A percentile compares a stretch with the other conserved stretches of the same genome.
Evolutionary conservation across 2,797 vertebrate genomes (phyloP).

Genomic region (Meriones psammophilus): DNA sequence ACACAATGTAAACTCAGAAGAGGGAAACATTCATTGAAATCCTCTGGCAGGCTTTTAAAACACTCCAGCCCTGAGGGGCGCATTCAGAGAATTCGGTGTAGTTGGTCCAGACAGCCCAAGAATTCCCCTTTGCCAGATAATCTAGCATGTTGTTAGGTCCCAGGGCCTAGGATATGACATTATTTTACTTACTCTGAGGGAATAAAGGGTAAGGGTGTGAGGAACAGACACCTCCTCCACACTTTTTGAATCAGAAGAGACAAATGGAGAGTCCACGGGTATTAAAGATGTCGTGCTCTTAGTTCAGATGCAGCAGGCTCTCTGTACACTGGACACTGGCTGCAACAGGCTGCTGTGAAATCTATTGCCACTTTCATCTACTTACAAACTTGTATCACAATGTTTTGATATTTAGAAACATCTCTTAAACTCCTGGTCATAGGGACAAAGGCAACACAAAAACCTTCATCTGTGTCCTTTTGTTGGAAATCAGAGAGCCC

Average conservation of each 20-base stretch:
- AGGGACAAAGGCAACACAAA: not conserved
- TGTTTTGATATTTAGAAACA: not conserved
- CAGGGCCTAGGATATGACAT: not conserved
- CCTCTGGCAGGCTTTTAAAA: not conserved
- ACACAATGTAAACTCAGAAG: not conserved
- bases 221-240: not conserved
- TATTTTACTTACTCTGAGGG: not conserved
- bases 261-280: not conserved
- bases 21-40: not conserved
- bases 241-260: slow-evolving; percentile 10
- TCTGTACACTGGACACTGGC: not conserved
- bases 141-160: not conserved
- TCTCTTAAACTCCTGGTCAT: not conserved
- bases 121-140: not conserved
- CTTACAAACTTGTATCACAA: slow-evolving; percentile 36
- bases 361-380: not conserved
- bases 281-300: not conserved
- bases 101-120: not conserved
- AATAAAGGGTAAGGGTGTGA: not conserved
- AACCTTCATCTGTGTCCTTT: not conserved
- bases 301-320: not conserved
- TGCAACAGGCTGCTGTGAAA: not conserved
- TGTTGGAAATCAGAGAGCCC: not conserved
- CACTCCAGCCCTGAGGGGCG: not conserved
- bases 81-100: not conserved